Evolutionary conservation across 1,140 invertebrate genomes (phyloP).

Genomic region (Heliconius congener): DNA sequence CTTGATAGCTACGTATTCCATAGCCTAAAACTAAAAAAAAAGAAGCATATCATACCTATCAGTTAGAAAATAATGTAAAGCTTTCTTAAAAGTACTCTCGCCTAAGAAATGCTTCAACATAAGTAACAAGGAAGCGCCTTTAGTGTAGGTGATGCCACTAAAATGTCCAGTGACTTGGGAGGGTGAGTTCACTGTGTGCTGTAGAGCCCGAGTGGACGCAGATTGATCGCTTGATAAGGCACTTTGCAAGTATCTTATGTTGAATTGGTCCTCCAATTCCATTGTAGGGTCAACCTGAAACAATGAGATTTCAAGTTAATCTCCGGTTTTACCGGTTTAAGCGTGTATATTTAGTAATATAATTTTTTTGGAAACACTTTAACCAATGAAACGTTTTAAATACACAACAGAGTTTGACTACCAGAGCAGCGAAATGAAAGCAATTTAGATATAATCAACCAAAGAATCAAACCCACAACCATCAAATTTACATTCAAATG

Average conservation of each 20-base stretch:
- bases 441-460: no score
- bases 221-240: conserved; percentile 60
- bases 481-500: no score
- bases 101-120: conserved; percentile 89
- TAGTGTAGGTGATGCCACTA: conserved; percentile 83
- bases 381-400: no score
- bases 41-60: conserved; percentile 65
- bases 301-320: background rate
- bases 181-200: conserved; percentile 77
- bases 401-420: no score
- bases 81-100: conserved; percentile 83
- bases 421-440: no score
- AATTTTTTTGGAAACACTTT: no score
- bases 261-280: conserved; percentile 68
- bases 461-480: no score
- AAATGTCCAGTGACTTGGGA: conserved; percentile 82
- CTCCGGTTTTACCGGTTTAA: no score
- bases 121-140: conserved; percentile 86
- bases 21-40: background rate
- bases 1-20: no score
- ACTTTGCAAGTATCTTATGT: conserved; percentile 65
- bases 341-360: no score
- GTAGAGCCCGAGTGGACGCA: conserved; percentile 55
- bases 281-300: conserved; percentile 54
- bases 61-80: conserved; percentile 82